Evolutionary conservation across 2,113 vertebrate species (phyloP).

Genomic region (Amazona vittata): DNA sequence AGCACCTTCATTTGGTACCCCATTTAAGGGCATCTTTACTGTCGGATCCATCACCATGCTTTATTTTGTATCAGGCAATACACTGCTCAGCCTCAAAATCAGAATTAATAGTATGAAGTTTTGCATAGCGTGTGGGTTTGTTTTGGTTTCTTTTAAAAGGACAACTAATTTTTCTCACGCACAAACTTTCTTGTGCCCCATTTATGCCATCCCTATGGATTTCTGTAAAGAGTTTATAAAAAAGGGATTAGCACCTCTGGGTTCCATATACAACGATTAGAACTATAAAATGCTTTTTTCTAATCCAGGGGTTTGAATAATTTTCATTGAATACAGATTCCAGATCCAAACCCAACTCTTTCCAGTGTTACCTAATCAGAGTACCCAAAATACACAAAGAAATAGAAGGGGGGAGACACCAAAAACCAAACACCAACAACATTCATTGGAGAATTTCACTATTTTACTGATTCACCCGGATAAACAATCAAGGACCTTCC

Average conservation of each 20-base stretch:
- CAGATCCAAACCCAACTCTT: not conserved
- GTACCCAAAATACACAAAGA: not conserved
- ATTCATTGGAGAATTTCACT: not conserved
- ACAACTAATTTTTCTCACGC: not conserved
- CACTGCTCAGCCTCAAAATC: not conserved
- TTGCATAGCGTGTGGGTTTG: rapidly evolving
- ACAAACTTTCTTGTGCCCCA: not conserved
- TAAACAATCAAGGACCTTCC: not conserved
- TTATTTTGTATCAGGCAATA: not conserved
- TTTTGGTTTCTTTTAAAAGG: not conserved
- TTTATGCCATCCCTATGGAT: not conserved
- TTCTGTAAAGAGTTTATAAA: not conserved
- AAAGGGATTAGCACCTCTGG: not conserved
- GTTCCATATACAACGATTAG: not conserved
- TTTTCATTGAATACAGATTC: not conserved
- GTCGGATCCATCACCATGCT: not conserved
- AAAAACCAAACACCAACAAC: not conserved
- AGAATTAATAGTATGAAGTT: not conserved
- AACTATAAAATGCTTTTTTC: not conserved
- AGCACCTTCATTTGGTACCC: not conserved
- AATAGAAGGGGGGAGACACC: not conserved
- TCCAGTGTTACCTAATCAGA: not conserved
- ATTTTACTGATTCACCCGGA: not conserved
- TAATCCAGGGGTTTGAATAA: not conserved
- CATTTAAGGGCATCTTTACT: rapidly evolving